Percentiles rank a stretch among this genome's conserved stretches.
Conservation (phyloP, 2,888 invertebrate genomes). For the Esperia sulphurella region DNA sequence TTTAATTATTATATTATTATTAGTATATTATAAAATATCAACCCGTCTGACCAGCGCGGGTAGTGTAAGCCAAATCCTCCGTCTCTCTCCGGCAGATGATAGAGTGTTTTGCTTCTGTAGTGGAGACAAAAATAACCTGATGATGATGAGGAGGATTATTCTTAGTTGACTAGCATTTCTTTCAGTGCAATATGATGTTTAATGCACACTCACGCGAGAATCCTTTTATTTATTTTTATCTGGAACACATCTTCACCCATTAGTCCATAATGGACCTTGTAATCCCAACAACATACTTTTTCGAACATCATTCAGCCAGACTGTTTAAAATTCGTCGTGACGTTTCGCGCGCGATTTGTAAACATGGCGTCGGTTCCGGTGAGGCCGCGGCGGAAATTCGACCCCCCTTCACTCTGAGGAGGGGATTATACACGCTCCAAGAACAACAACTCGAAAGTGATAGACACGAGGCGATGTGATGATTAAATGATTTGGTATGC, state of each 20-base stretch:
- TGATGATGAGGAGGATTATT: too few species aligned
- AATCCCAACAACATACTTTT: slow-evolving; percentile 26
- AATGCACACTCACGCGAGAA: too few species aligned
- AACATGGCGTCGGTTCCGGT: slow-evolving; percentile 72
- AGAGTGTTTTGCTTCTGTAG: too few species aligned
- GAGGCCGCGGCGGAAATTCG: slow-evolving; percentile 75
- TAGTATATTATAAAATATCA: too few species aligned
- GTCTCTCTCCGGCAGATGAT: too few species aligned
- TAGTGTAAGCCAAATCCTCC: too few species aligned
- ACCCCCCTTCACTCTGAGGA: slow-evolving; percentile 39
- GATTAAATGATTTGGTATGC: neutral
- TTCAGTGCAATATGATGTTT: too few species aligned
- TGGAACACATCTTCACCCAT: neutral
- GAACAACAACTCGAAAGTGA: slow-evolving; percentile 6
- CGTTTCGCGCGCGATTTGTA: slow-evolving; percentile 73
- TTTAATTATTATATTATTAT: too few species aligned
- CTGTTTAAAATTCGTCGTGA: slow-evolving; percentile 71
- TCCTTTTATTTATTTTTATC: too few species aligned
- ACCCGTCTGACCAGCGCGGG: too few species aligned
- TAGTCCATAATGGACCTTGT: neutral
- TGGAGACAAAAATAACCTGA: too few species aligned
- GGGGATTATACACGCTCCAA: slow-evolving; percentile 1
- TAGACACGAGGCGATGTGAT: neutral
- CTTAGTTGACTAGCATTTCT: too few species aligned
- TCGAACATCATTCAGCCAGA: slow-evolving; percentile 37